Base-by-base conservation (phyloP, 2,113 vertebrate genomes). In the Clinocottus analis region DNA sequence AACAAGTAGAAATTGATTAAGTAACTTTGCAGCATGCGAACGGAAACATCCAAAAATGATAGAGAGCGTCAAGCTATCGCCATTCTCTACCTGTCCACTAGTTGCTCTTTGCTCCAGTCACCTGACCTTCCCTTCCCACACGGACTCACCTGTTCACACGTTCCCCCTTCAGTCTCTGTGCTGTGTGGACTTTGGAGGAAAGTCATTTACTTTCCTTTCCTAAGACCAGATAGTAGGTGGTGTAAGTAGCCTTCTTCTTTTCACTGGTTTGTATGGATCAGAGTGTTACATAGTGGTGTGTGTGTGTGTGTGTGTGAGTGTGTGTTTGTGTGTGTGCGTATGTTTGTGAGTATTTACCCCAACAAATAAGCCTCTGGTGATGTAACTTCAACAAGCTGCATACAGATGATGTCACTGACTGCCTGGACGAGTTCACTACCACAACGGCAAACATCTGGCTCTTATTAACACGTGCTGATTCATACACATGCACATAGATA, bases 401-500 rank as follows among this genome's bases (percentile, higher is more conserved):
- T 35, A 29, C 35, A 37, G 82, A 86, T 91, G 89, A 91, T 87
- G 89, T 91, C 89, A 91, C 70, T 83, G 85, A 89, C 83, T 51
- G 58, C 83, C 63, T 85, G 80, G 77, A 72, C 82, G 37, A 70
- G 76, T 77, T 82, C 80, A 62, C 75, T 43, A 85, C 76, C 79
- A 72, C 65, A 87, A 45, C n/a, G 19, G 65, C 75, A 82, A 71
- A 84, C 89, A 89, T 87, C 84, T 89, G 87, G 59, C 31, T 80
- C 53, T 72, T 29, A 77, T 87, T 87, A 85, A 56, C 83, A 19
- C 64, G 55, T 31, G 12, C 56, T 17, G 21, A 37, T 43, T 35
- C 83, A 17, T 67, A 33, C 71, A 47, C 47, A 72, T 58, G 51
- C 64, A 75, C 69, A 45, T 27, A 70, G 27, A 45, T 2, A 60